phyloP scores from a whole-genome alignment of 2,113 vertebrate species.

The Sander vitreus region DNA sequence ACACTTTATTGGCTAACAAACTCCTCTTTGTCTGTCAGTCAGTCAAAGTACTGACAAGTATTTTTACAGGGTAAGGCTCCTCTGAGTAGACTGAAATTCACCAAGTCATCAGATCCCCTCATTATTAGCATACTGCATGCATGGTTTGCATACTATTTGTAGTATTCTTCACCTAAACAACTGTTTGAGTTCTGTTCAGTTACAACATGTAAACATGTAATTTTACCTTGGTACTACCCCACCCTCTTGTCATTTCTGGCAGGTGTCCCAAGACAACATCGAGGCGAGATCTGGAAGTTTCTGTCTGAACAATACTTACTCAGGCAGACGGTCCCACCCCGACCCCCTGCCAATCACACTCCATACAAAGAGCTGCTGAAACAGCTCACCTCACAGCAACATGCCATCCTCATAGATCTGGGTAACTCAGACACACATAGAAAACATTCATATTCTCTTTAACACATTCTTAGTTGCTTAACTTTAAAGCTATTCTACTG shows the following conservation, averaged over 20 bases:
- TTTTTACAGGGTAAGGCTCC: background rate
- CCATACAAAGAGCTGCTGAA: constrained; percentile 97
- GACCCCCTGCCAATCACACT: constrained; percentile 86
- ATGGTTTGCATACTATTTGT: no score
- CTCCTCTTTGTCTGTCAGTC: background rate
- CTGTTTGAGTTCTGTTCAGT: background rate
- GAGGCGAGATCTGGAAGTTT: constrained; percentile 97
- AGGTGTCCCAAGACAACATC: constrained; percentile 96
- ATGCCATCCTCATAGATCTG: constrained; percentile 97
- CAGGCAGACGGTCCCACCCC: constrained; percentile 86
- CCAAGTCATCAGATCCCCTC: background rate
- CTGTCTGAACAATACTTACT: constrained; percentile 94
- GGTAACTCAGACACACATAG: constrained; percentile 82
- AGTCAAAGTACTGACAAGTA: background rate
- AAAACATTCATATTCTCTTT: background rate
- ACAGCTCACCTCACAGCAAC: constrained; percentile 96
- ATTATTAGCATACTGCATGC: background rate
- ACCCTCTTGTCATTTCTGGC: constrained; percentile 7
- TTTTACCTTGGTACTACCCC: background rate
- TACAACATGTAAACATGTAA: background rate
- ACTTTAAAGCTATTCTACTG: background rate
- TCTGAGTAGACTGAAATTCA: background rate
- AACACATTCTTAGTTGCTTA: background rate
- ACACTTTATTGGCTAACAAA: background rate
- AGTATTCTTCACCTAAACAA: no score